Evolutionary conservation across 2,888 invertebrate species (phyloP), one percentile per base, ranked within the genome.

Genomic region (Drepanosiphum platanoidis): DNA sequence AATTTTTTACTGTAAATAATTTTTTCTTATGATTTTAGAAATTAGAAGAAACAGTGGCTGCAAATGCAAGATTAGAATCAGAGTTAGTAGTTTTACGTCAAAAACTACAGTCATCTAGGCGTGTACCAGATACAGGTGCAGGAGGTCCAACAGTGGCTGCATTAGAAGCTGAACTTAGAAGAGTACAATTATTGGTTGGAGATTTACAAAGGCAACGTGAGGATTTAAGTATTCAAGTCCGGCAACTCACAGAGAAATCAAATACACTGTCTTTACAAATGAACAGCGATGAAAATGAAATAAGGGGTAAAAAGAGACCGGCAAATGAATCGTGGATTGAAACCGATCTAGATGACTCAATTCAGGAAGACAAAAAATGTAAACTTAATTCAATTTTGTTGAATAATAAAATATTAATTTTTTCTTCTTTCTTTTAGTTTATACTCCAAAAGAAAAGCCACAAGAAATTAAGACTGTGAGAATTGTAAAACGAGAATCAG

Each of bases 401-500:
- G 27, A 39, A 34, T 66, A 15, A 27, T 66, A 27, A 42, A 34
- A 30, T 52, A 5, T n/a, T n/a, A 70, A 27, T 11, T 5, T 66
- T 66, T 84, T 27, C 88, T 39, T 58, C 58, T 34, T 34, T 32
- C 87, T 88, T 90, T 64, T 89, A 94, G 94, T 92, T 86, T 93
- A 93, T 88, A 91, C 94, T 79, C 93, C 91, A 1, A 93, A 94
- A 86, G 97, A 97, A 89, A 96, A 96, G 87, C 90, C 90, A 88
- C 93, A 94, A 89, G 96, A 97, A 90, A 95, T 96, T 86, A 96
- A 97, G 92, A 97, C 97, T 0, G 97, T 97, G 30, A 92, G 97
- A 86, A 97, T 97, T 88, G 97, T 97, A 0, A 97, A 97, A 90
- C 92, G 97, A 22, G 96, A 97, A 89, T 95, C 96, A 34, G 97